Evolutionary conservation across 2,888 invertebrate genomes (phyloP), one percentile per base, ranked within the genome.

Genomic region (Atrina japonica): DNA sequence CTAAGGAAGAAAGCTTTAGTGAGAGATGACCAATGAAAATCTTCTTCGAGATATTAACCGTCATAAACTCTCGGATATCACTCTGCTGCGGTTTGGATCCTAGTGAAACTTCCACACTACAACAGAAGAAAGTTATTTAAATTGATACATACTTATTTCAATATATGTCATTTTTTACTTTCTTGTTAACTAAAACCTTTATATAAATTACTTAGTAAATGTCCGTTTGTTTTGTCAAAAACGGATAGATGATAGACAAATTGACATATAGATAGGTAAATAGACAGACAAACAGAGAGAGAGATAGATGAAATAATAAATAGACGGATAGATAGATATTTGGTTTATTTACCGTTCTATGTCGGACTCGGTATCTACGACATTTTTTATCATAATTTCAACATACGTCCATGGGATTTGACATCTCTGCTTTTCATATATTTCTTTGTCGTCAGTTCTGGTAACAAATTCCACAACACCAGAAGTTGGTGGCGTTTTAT

Each of bases 321-420:
- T n/a, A n/a, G n/a, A n/a, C n/a, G n/a, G n/a, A n/a, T n/a, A n/a
- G n/a, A n/a, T n/a, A n/a, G n/a, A n/a, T n/a, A n/a, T n/a, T n/a
- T n/a, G n/a, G n/a, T n/a, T n/a, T n/a, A 35, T 16, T 43, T 56
- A 69, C 68, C 65, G 53, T 16, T 79, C 77, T 65, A 83, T 74
- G 1, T 52, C 73, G 18, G 77, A 70, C 63, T 83, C 78, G 0
- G 49, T 50, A 56, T 83, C 83, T 9, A n/a, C 16, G 18, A 70
- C 60, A 21, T 49, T 67, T 40, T 66, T 30, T 0, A 73, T 49
- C 0, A 14, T 47, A 1, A 80, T 50, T 52, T 83, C 79, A 1
- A 77, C 69, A 73, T 71, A 81, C 0, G 73, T 65, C 41, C 35
- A 45, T 7, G 81, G 78, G 14, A 80, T 66, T 63, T 83, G 83